Conservation (phyloP, 2,797 vertebrate genomes). For the Pachyuromys duprasi region DNA sequence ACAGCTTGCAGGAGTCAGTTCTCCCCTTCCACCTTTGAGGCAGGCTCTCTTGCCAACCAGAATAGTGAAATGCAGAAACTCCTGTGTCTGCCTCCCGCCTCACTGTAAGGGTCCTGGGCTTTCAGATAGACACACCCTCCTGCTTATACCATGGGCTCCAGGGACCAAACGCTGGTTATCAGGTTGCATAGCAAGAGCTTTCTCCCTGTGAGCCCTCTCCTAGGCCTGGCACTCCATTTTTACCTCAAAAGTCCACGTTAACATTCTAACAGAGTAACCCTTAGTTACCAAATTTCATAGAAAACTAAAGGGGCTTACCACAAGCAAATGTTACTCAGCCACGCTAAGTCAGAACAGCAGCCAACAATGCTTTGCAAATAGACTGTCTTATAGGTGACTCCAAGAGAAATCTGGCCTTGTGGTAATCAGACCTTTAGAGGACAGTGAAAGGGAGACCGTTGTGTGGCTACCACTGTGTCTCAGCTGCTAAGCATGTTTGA, state of each 20-base stretch:
- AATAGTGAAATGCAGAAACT: neutral
- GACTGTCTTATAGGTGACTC: neutral
- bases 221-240: neutral
- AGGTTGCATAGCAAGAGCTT: neutral
- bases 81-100: neutral
- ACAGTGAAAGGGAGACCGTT: neutral
- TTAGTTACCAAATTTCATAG: neutral
- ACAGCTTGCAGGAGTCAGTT: neutral
- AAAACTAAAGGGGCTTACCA: slow-evolving; percentile 19
- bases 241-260: neutral
- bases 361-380: neutral
- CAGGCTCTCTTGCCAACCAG: no score
- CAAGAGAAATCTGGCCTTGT: neutral
- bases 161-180: neutral
- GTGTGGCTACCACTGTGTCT: neutral
- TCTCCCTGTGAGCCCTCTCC: neutral
- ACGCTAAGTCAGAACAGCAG: neutral
- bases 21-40: neutral
- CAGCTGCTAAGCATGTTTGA: neutral
- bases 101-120: neutral
- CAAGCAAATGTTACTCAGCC: neutral
- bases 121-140: neutral
- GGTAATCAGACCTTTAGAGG: neutral
- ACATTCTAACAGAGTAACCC: neutral
- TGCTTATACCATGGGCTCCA: neutral